Conservation (phyloP, 37 sponge, comb jelly and placozoan species). For the Aphrocallistes beatrix region DNA sequence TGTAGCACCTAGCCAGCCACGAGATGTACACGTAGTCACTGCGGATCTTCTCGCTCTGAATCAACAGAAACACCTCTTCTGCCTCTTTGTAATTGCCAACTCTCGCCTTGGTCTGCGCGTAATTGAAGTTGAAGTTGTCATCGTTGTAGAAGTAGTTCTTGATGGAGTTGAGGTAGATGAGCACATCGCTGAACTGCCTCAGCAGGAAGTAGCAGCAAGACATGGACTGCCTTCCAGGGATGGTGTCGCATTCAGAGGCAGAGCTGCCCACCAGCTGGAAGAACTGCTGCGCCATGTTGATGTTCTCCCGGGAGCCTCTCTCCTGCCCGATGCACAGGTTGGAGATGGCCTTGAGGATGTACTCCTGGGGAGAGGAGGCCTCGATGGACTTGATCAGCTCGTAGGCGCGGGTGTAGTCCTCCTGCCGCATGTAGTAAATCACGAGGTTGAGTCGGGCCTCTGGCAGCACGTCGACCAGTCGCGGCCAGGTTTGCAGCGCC, state of each 20-base stretch:
- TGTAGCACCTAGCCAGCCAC: slow-evolving; percentile 93
- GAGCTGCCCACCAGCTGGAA: slow-evolving; percentile 95
- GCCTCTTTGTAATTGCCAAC: slow-evolving; percentile 87
- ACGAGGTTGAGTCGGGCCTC: slow-evolving; percentile 95
- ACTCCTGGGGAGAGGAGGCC: slow-evolving; percentile 88
- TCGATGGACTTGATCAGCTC: slow-evolving; percentile 80
- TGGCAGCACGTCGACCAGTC: slow-evolving; percentile 76
- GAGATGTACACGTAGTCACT: slow-evolving; percentile 72
- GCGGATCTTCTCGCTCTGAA: slow-evolving; percentile 80
- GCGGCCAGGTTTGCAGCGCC: slow-evolving; percentile 88
- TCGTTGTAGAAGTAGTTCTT: slow-evolving; percentile 98
- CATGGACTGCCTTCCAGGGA: slow-evolving; percentile 97
- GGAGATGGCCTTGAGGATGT: slow-evolving; percentile 90
- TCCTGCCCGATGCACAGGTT: slow-evolving; percentile 90
- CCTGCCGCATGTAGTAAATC: slow-evolving; percentile 2
- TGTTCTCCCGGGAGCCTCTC: slow-evolving; percentile 57
- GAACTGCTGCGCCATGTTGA: slow-evolving; percentile 90
- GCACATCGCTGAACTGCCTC: slow-evolving; percentile 87
- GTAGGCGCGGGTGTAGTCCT: slow-evolving; percentile 73
- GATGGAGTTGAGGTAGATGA: slow-evolving; percentile 89
- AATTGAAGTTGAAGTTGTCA: slow-evolving; percentile 95
- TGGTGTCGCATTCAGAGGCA: slow-evolving; percentile 97
- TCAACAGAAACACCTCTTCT: slow-evolving; percentile 83
- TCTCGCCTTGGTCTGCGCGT: slow-evolving; percentile 85
- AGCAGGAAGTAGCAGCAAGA: slow-evolving; percentile 93